Conservation (phyloP, 2,797 vertebrate species). For the Spheniscus humboldti region DNA sequence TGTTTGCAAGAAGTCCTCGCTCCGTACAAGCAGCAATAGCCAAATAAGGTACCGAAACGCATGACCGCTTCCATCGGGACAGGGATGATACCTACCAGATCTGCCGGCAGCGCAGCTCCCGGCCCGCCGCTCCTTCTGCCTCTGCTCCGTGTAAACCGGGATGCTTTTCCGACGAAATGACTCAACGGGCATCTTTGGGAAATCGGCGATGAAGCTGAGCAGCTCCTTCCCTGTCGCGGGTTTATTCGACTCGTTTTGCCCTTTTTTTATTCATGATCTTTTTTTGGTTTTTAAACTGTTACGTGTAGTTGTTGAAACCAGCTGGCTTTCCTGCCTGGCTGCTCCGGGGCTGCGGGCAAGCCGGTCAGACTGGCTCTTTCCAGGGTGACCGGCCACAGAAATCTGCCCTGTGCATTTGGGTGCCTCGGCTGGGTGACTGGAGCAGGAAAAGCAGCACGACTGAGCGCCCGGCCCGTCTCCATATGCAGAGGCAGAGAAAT, state of each 20-base stretch:
- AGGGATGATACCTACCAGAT: conserved; percentile 69
- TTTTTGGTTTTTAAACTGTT: neutral
- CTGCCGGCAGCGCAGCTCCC: conserved; percentile 21
- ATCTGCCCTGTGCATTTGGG: neutral
- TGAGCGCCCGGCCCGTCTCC: fast-evolving
- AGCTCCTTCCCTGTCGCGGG: fast-evolving
- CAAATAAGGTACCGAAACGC: conserved; percentile 78
- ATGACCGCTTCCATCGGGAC: conserved; percentile 35
- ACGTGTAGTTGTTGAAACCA: neutral
- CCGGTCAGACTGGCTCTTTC: conserved; percentile 42
- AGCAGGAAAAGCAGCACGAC: neutral
- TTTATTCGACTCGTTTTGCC: fast-evolving
- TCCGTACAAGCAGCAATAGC: conserved; percentile 64
- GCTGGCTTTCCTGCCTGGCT: neutral
- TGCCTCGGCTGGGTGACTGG: neutral
- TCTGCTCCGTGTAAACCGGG: neutral
- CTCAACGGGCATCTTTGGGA: neutral
- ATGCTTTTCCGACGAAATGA: neutral
- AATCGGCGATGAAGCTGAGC: fast-evolving
- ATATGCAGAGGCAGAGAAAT: neutral
- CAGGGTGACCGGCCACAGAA: neutral
- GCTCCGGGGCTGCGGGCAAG: neutral
- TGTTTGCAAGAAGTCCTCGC: conserved; percentile 66
- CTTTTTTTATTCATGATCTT: neutral
- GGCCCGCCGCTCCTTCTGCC: neutral